Evolutionary conservation across 2,888 invertebrate species (phyloP), one percentile per base, ranked within the genome.

Genomic region (Melieria picta): DNA sequence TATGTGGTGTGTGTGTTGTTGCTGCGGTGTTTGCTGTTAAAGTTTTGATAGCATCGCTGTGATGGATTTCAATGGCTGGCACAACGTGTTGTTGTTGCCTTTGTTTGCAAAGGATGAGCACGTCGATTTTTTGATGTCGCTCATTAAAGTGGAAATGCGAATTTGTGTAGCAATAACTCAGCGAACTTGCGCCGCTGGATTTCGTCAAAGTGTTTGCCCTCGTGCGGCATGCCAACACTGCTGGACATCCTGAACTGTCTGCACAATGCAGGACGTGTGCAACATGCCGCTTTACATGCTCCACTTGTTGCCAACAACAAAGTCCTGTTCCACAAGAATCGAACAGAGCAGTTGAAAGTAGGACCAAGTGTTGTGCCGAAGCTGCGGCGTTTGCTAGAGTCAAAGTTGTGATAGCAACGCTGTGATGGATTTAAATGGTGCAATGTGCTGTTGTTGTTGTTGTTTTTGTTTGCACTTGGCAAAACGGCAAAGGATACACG

Each of bases 251-350:
- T 56, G 56, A 55, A 56, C 55, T 56, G 56, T 48, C 30, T 47
- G 63, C 52, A 70, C 42, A 58, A 70, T 58, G 71, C 75, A 75
- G 74, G 74, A 77, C 74, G 77, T 75, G 77, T 76, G 74, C 72
- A 69, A 57, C 43, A 45, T 55, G 9, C n/a, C 48, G 62, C 69
- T 42, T 46, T 30, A 6, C 42, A 42, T n/a, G 10, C 13, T 47
- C 13, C 2, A 13, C 7, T 42, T 61, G 2, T 16, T n/a, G 9
- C 30, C 30, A 30, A 30, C 30, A 30, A 30, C 30, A 30, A 30
- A 2, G 30, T 30, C 30, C 30, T 30, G 30, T 30, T 30, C 3
- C 30, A 30, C 30, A 30, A 30, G 3, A 30, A 30, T 30, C 30
- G 30, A 30, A 52, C 11, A 52, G 13, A 4, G 13, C 11, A 9